Conservation (phyloP, 2,888 invertebrate genomes). For the Agrochola lota region DNA sequence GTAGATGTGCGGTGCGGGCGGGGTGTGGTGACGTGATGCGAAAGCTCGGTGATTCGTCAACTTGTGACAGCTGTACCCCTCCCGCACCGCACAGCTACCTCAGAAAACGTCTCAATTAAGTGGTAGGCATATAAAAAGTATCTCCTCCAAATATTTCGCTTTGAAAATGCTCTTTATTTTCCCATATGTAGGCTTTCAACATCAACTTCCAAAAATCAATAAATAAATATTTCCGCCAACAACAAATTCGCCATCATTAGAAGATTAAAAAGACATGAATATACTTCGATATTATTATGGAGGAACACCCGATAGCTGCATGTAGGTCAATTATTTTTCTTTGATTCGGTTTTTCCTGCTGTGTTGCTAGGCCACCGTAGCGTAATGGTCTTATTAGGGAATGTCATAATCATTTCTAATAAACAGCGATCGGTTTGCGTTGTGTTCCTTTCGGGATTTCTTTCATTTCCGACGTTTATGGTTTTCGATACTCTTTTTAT, state of each 20-base stretch:
- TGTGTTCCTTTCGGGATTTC: conserved; percentile 13
- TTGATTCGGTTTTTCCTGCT: conserved; percentile 52
- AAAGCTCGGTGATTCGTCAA: no score
- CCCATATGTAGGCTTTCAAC: no score
- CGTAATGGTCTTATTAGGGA: conserved; percentile 44
- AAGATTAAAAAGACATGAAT: conserved; percentile 26
- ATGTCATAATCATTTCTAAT: conserved; percentile 47
- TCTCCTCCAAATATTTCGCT: background rate
- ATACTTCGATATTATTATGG: conserved; percentile 25
- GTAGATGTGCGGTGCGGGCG: no score
- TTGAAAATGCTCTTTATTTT: background rate
- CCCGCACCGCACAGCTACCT: no score
- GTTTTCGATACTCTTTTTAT: background rate
- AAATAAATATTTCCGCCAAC: background rate
- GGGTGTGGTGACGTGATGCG: no score
- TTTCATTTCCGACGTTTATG: background rate
- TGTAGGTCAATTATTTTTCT: conserved; percentile 56
- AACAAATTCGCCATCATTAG: conserved; percentile 32
- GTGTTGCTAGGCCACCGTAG: conserved; percentile 31
- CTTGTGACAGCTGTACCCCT: no score
- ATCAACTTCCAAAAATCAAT: background rate
- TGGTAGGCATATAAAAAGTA: background rate
- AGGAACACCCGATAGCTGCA: conserved; percentile 12
- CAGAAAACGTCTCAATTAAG: no score
- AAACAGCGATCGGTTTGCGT: conserved; percentile 23